Evolutionary conservation across 2,113 vertebrate species (phyloP).

Genomic region (Tragulus kanchil): DNA sequence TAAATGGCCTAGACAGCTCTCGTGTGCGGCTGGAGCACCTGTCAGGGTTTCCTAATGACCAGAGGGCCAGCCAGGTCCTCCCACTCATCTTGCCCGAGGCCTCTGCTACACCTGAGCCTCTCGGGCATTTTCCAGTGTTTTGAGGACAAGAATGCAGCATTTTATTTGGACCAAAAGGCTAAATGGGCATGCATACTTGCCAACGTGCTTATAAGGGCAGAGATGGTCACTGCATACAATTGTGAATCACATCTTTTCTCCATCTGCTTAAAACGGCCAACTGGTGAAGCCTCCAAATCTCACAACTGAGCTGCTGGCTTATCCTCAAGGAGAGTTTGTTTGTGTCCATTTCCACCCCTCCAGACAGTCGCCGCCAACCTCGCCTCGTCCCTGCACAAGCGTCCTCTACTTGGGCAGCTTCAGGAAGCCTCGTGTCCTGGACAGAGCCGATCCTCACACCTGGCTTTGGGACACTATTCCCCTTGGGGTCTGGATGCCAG

Average conservation of each 20-base stretch:
- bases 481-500: not conserved
- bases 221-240: not conserved
- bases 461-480: not conserved
- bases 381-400: not conserved
- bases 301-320: not conserved
- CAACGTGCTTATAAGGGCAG: not conserved
- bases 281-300: not conserved
- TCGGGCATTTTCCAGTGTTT: not conserved
- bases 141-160: conserved; percentile 3
- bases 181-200: not conserved
- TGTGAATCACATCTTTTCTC: conserved; percentile 37
- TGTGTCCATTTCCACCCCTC: not conserved
- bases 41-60: rapidly evolving
- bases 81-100: not conserved
- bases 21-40: not conserved
- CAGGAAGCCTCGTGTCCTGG: not conserved
- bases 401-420: not conserved
- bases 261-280: not conserved
- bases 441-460: not conserved
- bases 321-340: not conserved
- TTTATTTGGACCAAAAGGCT: not conserved
- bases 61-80: not conserved
- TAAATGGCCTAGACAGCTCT: no score
- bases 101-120: not conserved
- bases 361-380: rapidly evolving